A percentile compares a stretch with the other conserved stretches of the same genome.
phyloP scores from a whole-genome alignment of 1,140 invertebrate species.

The Bicyclus anynana region DNA sequence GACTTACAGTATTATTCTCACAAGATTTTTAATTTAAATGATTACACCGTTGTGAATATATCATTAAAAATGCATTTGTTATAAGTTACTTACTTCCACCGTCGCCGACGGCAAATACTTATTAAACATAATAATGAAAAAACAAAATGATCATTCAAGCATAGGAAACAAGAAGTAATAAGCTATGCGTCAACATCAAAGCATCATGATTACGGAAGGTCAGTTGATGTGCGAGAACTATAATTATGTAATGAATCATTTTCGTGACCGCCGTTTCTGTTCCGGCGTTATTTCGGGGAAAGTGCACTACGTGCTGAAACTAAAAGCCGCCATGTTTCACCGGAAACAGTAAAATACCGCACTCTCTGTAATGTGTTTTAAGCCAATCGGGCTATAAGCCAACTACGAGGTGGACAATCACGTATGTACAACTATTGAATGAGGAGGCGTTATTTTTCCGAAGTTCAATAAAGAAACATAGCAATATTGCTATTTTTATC shows the following conservation, averaged over 20 bases:
- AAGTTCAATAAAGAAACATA: no score
- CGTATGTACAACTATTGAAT: neutral
- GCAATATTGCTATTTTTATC: no score
- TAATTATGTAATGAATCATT: neutral
- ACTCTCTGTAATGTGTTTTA: neutral
- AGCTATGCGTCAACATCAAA: neutral
- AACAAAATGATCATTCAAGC: no score
- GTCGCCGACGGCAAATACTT: no score
- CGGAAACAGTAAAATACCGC: neutral
- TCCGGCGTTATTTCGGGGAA: neutral
- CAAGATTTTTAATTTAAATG: neutral
- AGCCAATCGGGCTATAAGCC: neutral
- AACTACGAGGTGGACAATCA: no score
- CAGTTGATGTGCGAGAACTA: neutral
- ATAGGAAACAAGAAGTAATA: neutral
- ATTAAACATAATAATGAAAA: no score
- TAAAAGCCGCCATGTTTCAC: neutral
- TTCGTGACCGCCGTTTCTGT: neutral
- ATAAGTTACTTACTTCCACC: neutral
- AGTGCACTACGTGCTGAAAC: neutral
- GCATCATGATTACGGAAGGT: slow-evolving; percentile 1
- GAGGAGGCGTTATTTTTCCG: no score
- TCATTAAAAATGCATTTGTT: neutral
- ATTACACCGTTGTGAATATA: neutral
- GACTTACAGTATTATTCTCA: neutral